phyloP scores from a whole-genome alignment of 2,888 invertebrate genomes.

The Lochmaea crataegi region DNA sequence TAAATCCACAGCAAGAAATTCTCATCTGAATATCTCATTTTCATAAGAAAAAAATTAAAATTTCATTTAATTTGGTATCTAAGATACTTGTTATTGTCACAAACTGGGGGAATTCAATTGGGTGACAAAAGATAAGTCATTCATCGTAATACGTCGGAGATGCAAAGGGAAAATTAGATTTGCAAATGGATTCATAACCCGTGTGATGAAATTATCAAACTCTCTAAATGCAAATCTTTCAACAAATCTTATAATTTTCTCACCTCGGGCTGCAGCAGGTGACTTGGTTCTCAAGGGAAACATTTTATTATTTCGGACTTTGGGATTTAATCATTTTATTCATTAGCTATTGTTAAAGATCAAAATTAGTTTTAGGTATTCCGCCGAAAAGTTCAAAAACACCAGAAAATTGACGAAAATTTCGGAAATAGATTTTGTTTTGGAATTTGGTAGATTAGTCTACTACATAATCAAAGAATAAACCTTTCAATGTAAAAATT shows the following conservation, averaged over 20 bases:
- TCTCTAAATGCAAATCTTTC: slow-evolving; percentile 39
- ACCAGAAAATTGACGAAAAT: too few relatives aligned
- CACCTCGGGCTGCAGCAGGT: slow-evolving; percentile 1
- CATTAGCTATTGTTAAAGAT: too few relatives aligned
- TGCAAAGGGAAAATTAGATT: slow-evolving; percentile 38
- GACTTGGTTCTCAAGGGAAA: background rate
- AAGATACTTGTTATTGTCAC: slow-evolving; percentile 20
- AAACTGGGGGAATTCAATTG: slow-evolving; percentile 31
- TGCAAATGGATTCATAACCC: slow-evolving; percentile 41
- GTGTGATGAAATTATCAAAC: slow-evolving; percentile 37
- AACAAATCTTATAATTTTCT: slow-evolving; percentile 40
- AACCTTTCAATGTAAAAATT: too few relatives aligned
- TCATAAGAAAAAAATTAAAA: slow-evolving; percentile 17
- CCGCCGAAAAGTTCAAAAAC: too few relatives aligned
- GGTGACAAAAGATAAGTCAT: slow-evolving; percentile 28
- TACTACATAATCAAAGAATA: too few relatives aligned
- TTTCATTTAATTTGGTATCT: slow-evolving; percentile 22
- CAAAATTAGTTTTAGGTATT: too few relatives aligned
- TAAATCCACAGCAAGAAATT: background rate
- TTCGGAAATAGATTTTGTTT: too few relatives aligned
- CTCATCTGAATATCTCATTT: slow-evolving; percentile 6
- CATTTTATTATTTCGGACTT: background rate
- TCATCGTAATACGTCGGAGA: slow-evolving; percentile 22
- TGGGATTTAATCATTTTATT: background rate
- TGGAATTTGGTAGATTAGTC: too few relatives aligned